Base-by-base conservation (phyloP, 2,113 vertebrate species). In the Sinocyclocheilus grahami region DNA sequence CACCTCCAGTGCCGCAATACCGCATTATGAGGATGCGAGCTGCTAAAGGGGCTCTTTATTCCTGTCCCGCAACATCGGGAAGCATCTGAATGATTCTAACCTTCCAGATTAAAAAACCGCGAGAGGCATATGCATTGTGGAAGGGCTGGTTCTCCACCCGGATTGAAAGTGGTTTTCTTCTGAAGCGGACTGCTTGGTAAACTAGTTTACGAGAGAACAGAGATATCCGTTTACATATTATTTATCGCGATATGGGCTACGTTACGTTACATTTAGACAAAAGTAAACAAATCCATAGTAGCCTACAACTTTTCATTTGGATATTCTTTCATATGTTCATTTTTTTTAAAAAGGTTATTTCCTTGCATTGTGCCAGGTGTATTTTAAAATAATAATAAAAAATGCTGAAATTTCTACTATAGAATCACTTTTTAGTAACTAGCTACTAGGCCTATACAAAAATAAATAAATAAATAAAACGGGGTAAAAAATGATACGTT, bases 1-100 rank as follows among this genome's bases (percentile, higher is more conserved):
- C 86, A 24, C 53, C 87, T 77, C 84, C n/a, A 90, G 90, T 93
- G 93, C 91, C 92, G 92, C 91, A 93, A 90, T 92, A 86, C 87
- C 82, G 77, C 77, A 58, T 12, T 75, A 14, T 58, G 80, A 84
- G 86, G 87, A 78, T 42, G 77, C n/a, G 82, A 60, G 53, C 4
- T 5, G 6, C 55, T 33, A 60, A 48, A n/a, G 27, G 0, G 63
- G 24, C 8, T n/a, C 18, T 55, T 72, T 58, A 20, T 48, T 30
- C 24, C 7, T n/a, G 39, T 53, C 42, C 62, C 79, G 3, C 3
- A 14, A 16, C 30, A 7, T n/a, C 8, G 20, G n/a, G 5, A 22
- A 13, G 8, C 27, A 9, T 48, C 13, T 20, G 18, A 12, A 42
- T 22, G 51, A 12, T 8, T 12, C 16, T 11, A 65, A 3, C 14